Base-by-base conservation (phyloP, 2,797 vertebrate genomes). In the Kryptolebias ocellatus region DNA sequence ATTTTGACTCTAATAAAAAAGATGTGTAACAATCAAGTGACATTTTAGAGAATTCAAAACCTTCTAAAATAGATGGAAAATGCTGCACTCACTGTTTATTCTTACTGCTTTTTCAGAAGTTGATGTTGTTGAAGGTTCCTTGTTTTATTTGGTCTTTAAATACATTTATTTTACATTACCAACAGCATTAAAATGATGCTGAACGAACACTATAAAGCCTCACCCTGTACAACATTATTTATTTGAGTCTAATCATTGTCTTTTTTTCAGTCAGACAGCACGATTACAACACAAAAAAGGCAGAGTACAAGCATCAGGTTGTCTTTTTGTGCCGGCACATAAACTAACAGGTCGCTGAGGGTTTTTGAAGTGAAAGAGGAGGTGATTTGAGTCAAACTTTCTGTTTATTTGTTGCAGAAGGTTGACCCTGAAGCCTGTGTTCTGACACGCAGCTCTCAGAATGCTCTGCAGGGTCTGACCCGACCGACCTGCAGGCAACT, bases 391-490 rank as follows among this genome's bases (percentile, higher is more conserved):
- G 9, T n/a, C 4, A 9, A 6, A 56, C 8, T 14, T n/a, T n/a
- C 20, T 18, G 31, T 37, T 14, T 29, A 45, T 53, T 34, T 55
- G 16, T 53, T 52, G n/a, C 10, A 51, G 34, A 34, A 53, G 42
- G 53, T 60, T 53, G 27, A 59, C 20, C 31, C 5, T 11, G 17
- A 39, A 61, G 60, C 8, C 5, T 44, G 20, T 34, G 52, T 20
- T 56, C 42, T 24, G 60, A 42, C 49, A 42, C 20, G 60, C 34
- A 42, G 39, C 37, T 50, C 72, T 53, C 37, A 67, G 17, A 24
- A 50, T 56, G 57, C 53, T 69, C 37, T 67, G 62, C 37, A 47
- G 2, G 55, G 24, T 27, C 64, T 82, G 78, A 86, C 80, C 82
- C 55, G n/a, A 29, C 1, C 39, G 4, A 68, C 67, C 70, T 66